phyloP scores from a whole-genome alignment of 2,113 vertebrate species.

The Erythrocercus mccallii region DNA sequence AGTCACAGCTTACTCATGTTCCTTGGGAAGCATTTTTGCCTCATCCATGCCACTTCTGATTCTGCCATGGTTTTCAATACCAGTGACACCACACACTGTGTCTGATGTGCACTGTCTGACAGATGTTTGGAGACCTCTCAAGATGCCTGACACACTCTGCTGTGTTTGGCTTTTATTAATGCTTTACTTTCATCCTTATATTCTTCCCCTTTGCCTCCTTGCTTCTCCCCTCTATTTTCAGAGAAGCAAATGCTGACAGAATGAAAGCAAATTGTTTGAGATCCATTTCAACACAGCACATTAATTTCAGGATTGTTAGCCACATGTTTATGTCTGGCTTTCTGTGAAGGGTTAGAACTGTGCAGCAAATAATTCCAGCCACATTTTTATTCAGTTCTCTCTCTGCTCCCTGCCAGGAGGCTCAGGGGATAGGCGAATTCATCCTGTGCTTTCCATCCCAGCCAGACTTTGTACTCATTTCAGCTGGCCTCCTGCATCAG shows the following conservation, averaged over 20 bases:
- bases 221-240: not conserved
- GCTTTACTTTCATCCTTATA: not conserved
- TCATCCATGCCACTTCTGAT: not conserved
- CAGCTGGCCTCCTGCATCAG: not conserved
- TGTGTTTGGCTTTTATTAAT: not conserved
- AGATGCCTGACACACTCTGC: not conserved
- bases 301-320: conserved; percentile 26
- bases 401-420: not conserved
- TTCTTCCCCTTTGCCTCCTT: not conserved
- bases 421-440: not conserved
- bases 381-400: not conserved
- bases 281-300: not conserved
- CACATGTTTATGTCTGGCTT: not conserved
- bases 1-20: not conserved
- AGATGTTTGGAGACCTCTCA: not conserved
- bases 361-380: not conserved
- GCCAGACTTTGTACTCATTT: not conserved
- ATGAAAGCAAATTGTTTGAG: not conserved
- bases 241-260: not conserved
- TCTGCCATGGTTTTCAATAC: not conserved
- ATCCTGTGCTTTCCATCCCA: not conserved
- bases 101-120: not conserved
- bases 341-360: not conserved
- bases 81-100: no score
- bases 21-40: not conserved